phyloP scores from a whole-genome alignment of 2,113 vertebrate species.

The Ctenodactylus gundi region DNA sequence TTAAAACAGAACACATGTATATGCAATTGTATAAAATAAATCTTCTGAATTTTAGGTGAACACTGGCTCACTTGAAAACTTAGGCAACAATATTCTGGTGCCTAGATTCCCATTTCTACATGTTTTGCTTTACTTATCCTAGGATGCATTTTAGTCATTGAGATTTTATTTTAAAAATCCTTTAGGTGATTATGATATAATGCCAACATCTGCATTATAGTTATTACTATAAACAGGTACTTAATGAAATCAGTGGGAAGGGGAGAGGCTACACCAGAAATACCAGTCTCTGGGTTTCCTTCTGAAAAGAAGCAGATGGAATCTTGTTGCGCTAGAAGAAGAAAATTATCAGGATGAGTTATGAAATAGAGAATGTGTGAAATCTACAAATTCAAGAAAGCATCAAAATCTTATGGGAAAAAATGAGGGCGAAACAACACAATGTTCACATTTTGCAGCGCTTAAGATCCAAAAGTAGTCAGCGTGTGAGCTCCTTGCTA shows the following conservation, averaged over 20 bases:
- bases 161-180: background rate
- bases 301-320: background rate
- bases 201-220: too few relatives aligned
- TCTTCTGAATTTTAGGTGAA: background rate
- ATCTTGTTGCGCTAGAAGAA: background rate
- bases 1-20: background rate
- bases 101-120: background rate
- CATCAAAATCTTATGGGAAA: background rate
- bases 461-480: background rate
- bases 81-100: background rate
- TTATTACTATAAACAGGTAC: background rate
- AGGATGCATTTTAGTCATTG: background rate
- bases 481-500: background rate
- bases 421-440: background rate
- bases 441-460: background rate
- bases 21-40: background rate
- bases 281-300: background rate
- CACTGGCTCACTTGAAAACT: background rate
- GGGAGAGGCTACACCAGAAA: background rate
- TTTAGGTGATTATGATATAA: background rate
- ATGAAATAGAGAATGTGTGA: background rate
- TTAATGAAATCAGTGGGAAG: background rate
- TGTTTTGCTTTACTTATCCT: background rate
- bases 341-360: background rate
- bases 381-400: background rate